Conservation (phyloP, 2,113 vertebrate species). For the Mirza zaza region DNA sequence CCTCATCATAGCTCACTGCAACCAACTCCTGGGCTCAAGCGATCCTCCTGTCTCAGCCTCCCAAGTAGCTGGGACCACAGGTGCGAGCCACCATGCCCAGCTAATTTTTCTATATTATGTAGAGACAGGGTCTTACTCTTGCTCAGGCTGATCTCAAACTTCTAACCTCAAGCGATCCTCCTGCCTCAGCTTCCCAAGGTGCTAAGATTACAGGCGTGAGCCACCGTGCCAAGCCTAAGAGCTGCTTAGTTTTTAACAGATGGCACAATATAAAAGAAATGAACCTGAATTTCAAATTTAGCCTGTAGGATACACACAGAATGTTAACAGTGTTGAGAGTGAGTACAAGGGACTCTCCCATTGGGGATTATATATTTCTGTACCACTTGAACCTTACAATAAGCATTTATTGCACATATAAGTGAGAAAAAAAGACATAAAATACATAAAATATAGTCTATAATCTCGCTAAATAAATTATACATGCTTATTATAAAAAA, state of each 20-base stretch:
- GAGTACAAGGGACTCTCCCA: neutral
- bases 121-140: neutral
- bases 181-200: neutral
- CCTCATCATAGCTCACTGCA: too few relatives aligned
- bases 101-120: neutral
- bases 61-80: too few relatives aligned
- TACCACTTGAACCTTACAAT: neutral
- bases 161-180: neutral
- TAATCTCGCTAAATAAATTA: neutral
- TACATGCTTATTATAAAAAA: neutral
- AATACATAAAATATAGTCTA: neutral
- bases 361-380: neutral
- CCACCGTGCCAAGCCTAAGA: neutral
- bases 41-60: too few relatives aligned
- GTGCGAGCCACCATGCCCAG: too few relatives aligned
- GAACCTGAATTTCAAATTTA: neutral
- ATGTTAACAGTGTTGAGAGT: neutral
- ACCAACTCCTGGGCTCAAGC: too few relatives aligned
- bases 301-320: neutral
- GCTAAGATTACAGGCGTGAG: neutral
- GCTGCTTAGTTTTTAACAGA: neutral
- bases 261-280: conserved; percentile 11
- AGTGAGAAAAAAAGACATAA: neutral
- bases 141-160: neutral
- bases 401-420: neutral